Base-by-base conservation (phyloP, 30 jellyfish, hydroid and myxozoan genomes). In the Hydractinia echinata region DNA sequence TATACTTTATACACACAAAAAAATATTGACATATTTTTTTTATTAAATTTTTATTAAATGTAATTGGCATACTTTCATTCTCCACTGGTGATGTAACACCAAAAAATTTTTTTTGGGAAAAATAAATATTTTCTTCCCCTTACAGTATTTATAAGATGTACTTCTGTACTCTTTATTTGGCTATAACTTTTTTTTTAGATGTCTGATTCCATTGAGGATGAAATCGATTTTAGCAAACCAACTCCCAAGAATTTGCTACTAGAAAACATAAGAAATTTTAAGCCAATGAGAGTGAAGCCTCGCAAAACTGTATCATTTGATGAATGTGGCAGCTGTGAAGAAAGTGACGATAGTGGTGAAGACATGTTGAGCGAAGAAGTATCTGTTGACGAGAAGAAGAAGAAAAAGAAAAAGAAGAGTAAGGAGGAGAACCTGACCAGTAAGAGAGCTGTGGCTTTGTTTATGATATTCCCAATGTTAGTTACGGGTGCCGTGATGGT, bases 391-490 rank as follows among this genome's bases (percentile, higher is more conserved):
- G 67, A 9, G 69, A 58, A 71, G 4, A 16, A 7, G 80, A 5
- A 49, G 14, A 10, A 21, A 11, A 21, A 20, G 14, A 30, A 30
- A 20, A 30, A 9, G 5, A 76, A 76, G 55, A 1, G 51, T 10
- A 77, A 54, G 8, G 20, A 51, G 15, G 85, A 77, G 21, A 77
- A 20, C 39, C 80, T 44, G 30, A 19, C 53, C 55, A 61, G 19
- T 13, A 56, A 52, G 15, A 54, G 76, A 8, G 44, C 53, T 5
- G 73, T 77, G 6, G 85, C 85, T 4, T 52, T 54, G 50, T 18
- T 77, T 55, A 61, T 77, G 79, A 53, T 77, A 10, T 77, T 77
- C 53, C 85, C 85, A 14, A 77, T 77, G 81, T 9, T 77, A 9
- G 48, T 54, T 8, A 66, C 81, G 18, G 85, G 77, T 50, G 53